These are phyloP conservation scores for Chinchilla lanigera DNA, from an alignment of 2,113 vertebrate genomes.

Conservation along the genomic window DNA sequence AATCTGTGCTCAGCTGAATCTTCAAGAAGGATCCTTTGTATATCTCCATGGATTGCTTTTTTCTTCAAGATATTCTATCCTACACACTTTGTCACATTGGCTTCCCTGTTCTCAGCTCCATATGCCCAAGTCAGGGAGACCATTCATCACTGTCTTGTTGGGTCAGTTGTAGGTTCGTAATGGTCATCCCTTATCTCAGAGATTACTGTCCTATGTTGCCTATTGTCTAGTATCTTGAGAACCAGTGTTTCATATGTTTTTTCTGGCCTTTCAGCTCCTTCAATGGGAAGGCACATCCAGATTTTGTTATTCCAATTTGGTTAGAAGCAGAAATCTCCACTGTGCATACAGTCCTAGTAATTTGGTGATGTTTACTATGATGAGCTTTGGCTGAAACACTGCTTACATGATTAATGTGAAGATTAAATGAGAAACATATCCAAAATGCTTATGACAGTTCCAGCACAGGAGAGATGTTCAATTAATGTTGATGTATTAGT, in stretches of 20 bases:
- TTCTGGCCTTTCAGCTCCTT: neutral
- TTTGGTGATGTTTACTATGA: slow-evolving; percentile 27
- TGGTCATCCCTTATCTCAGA: neutral
- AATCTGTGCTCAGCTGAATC: neutral
- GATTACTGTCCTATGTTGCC: neutral
- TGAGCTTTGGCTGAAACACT: neutral
- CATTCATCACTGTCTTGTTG: neutral
- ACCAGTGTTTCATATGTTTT: neutral
- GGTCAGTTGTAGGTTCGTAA: neutral
- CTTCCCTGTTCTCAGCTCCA: neutral
- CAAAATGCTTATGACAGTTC: neutral
- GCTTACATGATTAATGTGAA: neutral
- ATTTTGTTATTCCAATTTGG: neutral
- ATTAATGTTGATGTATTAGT: neutral
- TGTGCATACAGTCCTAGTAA: neutral
- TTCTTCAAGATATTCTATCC: neutral
- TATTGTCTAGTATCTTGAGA: neutral
- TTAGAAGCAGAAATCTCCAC: neutral
- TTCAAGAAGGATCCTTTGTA: neutral
- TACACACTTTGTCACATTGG: neutral
- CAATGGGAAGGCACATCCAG: neutral
- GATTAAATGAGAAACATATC: neutral
- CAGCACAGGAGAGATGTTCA: neutral
- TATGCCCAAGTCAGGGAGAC: neutral
- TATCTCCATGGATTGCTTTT: neutral